A percentile compares a stretch with the other conserved stretches of the same genome.
Conservation (phyloP, 2,797 vertebrate species). For the Emydoidea blandingii region DNA sequence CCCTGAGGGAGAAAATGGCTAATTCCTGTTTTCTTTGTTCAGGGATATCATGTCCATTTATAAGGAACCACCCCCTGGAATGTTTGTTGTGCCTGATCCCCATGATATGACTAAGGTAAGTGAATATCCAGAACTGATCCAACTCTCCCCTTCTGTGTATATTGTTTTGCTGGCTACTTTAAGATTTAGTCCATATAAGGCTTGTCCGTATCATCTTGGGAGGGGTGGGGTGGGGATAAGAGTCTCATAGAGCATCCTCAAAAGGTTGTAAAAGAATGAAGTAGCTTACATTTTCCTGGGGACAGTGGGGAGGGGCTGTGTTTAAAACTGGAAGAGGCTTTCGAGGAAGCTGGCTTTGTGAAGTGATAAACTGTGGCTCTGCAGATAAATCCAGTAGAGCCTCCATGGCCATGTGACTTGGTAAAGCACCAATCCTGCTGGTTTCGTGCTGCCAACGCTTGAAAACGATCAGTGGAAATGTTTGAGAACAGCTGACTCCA, state of each 20-base stretch:
- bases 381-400: neutral
- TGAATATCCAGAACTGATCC: neutral
- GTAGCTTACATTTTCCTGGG: neutral
- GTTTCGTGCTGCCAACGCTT: accelerated
- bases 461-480: neutral
- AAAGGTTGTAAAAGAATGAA: neutral
- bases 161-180: neutral
- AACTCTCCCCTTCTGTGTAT: neutral
- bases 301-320: neutral
- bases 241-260: neutral
- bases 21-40: constrained; percentile 50
- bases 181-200: neutral
- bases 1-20: neutral
- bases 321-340: neutral
- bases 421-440: neutral
- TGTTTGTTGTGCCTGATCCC: constrained; percentile 99
- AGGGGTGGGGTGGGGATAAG: neutral
- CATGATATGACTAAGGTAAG: constrained; percentile 99
- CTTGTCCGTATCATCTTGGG: accelerated
- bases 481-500: neutral
- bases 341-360: neutral
- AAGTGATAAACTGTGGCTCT: neutral
- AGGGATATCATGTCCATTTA: constrained; percentile 99
- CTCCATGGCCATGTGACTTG: neutral
- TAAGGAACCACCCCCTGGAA: constrained; percentile 97